Evolutionary conservation across 1,140 invertebrate species (phyloP), one percentile per base, ranked within the genome.

Genomic region (Hylyphantes graminicola): DNA sequence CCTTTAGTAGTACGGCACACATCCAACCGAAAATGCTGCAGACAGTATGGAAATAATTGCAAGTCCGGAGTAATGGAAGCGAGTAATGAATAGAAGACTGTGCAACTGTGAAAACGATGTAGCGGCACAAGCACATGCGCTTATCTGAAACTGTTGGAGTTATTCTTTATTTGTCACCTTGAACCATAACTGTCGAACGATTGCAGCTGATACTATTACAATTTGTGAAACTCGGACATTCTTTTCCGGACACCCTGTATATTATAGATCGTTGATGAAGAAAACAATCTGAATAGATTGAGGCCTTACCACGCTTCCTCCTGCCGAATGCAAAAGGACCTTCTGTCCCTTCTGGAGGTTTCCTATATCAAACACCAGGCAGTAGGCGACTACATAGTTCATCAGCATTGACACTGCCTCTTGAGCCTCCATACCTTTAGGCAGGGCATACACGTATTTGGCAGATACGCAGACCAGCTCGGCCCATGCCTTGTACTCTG

Each of bases 321-420:
- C 95, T 86, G 94, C 94, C 21, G 95, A 96, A 89, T 97, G 95
- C 48, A 96, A 91, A 68, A 97, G 91, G 11, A 97, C 91, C 85
- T 93, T 94, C 89, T 96, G 95, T 76, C 94, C 95, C 63, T 93
- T 92, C 6, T 93, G 91, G n/a, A 97, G 90, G 87, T 93, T 93
- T 57, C 93, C 95, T 87, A 96, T 90, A 87, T 96, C 94, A 90
- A 96, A 96, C 10, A 97, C 92, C 83, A 97, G 90, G 85, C 96
- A 93, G 89, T 97, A 94, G 64, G 95, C 96, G 1, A 96, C 94
- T 57, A 95, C 92, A 88, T 95, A 96, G 89, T 96, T 96, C 91
- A 96, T 94, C 50, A 95, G 94, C 86, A 96, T 92, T 35, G 95
- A 94, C 11, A 94, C 94, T 15, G 94, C 95, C 87, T 97, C 95